Percentiles rank a stretch among this genome's conserved stretches.
These are phyloP conservation scores for Plectus sambesii DNA, from an alignment of 1,140 invertebrate species.

Conservation along the genomic window DNA sequence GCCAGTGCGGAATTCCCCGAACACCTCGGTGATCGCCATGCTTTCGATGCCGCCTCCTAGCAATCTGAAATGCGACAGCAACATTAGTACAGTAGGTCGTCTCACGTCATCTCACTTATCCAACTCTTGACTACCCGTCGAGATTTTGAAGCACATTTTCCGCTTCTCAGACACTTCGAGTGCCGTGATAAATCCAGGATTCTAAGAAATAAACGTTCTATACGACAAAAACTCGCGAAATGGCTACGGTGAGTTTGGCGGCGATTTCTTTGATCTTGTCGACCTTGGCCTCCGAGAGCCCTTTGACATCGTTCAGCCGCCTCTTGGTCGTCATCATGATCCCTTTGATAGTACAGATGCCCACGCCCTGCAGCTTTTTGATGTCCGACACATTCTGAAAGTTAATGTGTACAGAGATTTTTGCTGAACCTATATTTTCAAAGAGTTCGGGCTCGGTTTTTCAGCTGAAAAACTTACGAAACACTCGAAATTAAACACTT, in stretches of 20 bases:
- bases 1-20: slow-evolving; percentile 58
- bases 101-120: too few relatives aligned
- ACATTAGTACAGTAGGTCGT: too few relatives aligned
- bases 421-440: too few relatives aligned
- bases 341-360: slow-evolving; percentile 52
- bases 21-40: slow-evolving; percentile 52
- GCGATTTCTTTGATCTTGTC: slow-evolving; percentile 70
- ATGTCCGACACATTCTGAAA: slow-evolving; percentile 41
- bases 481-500: too few relatives aligned
- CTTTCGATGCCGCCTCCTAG: slow-evolving; percentile 52
- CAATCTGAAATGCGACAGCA: too few relatives aligned
- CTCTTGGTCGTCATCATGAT: slow-evolving; percentile 67
- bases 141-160: slow-evolving; percentile 61
- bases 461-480: too few relatives aligned
- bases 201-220: slow-evolving; percentile 1
- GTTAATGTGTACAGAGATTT: too few relatives aligned
- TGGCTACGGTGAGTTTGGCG: slow-evolving; percentile 51
- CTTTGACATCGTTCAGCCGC: slow-evolving; percentile 62
- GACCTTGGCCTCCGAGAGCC: slow-evolving; percentile 66
- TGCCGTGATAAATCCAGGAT: slow-evolving; percentile 60
- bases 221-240: slow-evolving; percentile 5
- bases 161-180: slow-evolving; percentile 61
- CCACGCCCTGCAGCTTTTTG: slow-evolving; percentile 47
- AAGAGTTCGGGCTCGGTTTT: too few relatives aligned
- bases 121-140: slow-evolving; percentile 61